Evolutionary conservation across 1,140 invertebrate genomes (phyloP).

Genomic region (Drosophila bipectinata): DNA sequence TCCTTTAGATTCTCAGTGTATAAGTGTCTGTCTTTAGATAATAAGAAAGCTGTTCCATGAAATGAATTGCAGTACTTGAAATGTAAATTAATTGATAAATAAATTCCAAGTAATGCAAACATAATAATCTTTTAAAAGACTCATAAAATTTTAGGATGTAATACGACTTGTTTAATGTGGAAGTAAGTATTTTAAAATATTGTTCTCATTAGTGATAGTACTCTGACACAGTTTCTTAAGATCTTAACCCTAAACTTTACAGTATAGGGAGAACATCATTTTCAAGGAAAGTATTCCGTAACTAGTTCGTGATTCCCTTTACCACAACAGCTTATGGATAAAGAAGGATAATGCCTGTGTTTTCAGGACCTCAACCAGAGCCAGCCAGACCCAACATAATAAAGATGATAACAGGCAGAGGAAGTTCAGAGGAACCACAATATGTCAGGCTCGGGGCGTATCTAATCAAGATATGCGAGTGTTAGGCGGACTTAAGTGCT

Average conservation of each 20-base stretch:
- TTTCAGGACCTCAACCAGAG: neutral
- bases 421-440: slow-evolving; percentile 1
- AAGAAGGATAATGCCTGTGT: neutral
- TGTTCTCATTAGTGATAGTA: too few relatives aligned
- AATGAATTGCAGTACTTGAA: slow-evolving; percentile 24
- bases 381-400: slow-evolving; percentile 2
- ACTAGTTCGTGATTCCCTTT: too few relatives aligned
- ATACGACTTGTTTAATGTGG: too few relatives aligned
- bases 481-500: slow-evolving; percentile 58
- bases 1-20: slow-evolving; percentile 12
- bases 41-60: slow-evolving; percentile 15
- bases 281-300: neutral
- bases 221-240: neutral
- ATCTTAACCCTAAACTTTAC: neutral
- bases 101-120: neutral
- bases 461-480: slow-evolving; percentile 63
- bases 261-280: neutral
- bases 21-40: slow-evolving; percentile 14
- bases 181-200: too few relatives aligned
- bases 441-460: slow-evolving; percentile 52
- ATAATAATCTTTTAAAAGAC: neutral
- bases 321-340: neutral
- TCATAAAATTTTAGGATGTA: too few relatives aligned
- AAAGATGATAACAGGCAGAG: neutral
- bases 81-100: slow-evolving; percentile 11